Evolutionary conservation across 2,113 vertebrate species (phyloP), one percentile per base, ranked within the genome.

Genomic region (Nycticebus coucang): DNA sequence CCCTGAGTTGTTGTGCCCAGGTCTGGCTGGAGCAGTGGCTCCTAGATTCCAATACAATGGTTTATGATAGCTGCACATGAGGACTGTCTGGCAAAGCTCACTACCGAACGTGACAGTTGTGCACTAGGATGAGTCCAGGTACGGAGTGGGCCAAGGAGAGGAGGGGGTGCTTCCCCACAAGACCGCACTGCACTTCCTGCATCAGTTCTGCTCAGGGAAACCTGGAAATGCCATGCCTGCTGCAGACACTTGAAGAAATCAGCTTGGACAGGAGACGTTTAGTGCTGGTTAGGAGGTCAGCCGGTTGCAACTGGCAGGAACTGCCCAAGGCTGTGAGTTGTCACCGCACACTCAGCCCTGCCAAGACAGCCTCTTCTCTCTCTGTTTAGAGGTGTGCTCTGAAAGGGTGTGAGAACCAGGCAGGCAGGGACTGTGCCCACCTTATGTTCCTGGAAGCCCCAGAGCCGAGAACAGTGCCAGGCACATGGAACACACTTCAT

Each of bases 241-340:
- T 64, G 90, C 94, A 97, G 97, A 95, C 91, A 90, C 45, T 68
- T 37, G 87, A 97, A 96, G 94, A 96, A 97, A 98, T 97, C 75
- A 96, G 79, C 64, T 96, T 78, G 0, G 98, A 97, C 96, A 97
- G 97, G 97, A 97, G 95, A 97, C 68, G 95, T 95, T 97, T 96
- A 95, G 97, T 64, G 59, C 91, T 97, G 2, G 33, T 97, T 97
- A 94, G 96, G 96, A 98, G 96, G 95, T 92, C 87, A 91, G 53
- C 30, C 77, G 57, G 96, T 97, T 97, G 84, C 86, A 92, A 97
- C 93, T 57, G 97, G 94, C 97, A 98, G 95, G 57, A 82, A 81
- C 68, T 72, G 71, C 95, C 86, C 78, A 86, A 88, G 94, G 96
- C 95, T 84, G 50, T 50, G 94, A 95, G 96, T 87, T 68, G 86